phyloP scores from a whole-genome alignment of 2,888 invertebrate genomes.

The Epinotia ramella region DNA sequence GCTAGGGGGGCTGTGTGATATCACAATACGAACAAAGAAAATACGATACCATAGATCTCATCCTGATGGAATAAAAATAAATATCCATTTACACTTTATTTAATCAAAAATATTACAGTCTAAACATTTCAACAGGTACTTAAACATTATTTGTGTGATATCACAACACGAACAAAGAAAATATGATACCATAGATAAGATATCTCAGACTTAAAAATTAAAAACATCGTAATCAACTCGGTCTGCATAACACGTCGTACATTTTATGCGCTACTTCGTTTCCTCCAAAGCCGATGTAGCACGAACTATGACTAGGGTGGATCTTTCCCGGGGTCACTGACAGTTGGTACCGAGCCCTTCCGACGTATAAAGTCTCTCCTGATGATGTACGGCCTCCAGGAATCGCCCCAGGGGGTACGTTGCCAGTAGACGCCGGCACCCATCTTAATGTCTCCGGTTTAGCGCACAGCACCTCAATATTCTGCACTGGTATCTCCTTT shows the following conservation, averaged over 20 bases:
- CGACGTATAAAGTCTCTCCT: constrained; percentile 83
- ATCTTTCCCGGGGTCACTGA: constrained; percentile 86
- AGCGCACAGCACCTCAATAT: constrained; percentile 76
- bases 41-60: constrained; percentile 20
- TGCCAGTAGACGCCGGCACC: constrained; percentile 82
- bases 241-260: constrained; percentile 76
- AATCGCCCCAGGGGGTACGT: constrained; percentile 83
- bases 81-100: constrained; percentile 23
- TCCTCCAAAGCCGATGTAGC: constrained; percentile 76
- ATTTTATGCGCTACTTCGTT: constrained; percentile 73
- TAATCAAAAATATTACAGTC: constrained; percentile 12
- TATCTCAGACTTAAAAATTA: constrained; percentile 20
- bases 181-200: constrained; percentile 23
- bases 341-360: constrained; percentile 83
- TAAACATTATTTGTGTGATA: constrained; percentile 4
- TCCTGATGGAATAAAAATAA: constrained; percentile 22
- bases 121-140: neutral
- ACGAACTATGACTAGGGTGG: constrained; percentile 73
- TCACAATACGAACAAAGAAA: constrained; percentile 25
- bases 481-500: constrained; percentile 76
- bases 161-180: constrained; percentile 25
- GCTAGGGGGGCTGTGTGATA: neutral
- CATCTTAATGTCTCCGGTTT: constrained; percentile 75
- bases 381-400: constrained; percentile 79
- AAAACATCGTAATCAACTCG: constrained; percentile 58